phyloP scores from a whole-genome alignment of 2,888 invertebrate genomes.

The Willowsia nigromaculata region DNA sequence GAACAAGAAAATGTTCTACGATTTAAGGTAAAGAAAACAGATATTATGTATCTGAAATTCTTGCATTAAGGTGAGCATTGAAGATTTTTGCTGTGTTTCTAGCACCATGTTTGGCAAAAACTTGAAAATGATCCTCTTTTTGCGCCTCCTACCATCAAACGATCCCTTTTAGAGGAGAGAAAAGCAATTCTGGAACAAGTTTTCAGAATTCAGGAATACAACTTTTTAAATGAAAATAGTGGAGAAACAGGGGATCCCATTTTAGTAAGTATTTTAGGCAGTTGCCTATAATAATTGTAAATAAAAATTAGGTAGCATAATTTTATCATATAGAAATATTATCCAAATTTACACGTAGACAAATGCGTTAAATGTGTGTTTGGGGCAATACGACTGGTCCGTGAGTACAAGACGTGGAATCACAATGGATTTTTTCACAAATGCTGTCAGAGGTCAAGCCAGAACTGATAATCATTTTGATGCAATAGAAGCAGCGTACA shows the following conservation, averaged over 20 bases:
- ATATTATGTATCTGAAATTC: no score
- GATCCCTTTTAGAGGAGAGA: conserved; percentile 82
- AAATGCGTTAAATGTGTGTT: conserved; percentile 52
- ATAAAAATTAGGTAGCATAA: background rate
- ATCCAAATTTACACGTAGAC: background rate
- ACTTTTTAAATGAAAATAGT: conserved; percentile 82
- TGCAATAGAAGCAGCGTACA: conserved; percentile 79
- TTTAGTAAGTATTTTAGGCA: conserved; percentile 71
- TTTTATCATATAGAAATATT: background rate
- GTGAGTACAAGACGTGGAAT: conserved; percentile 73
- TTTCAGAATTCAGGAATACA: conserved; percentile 85
- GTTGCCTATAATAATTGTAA: no score
- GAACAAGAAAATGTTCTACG: conserved; percentile 88
- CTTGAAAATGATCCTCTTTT: conserved; percentile 84
- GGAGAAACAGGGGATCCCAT: conserved; percentile 76
- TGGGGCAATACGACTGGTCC: conserved; percentile 78
- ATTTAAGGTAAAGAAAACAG: conserved; percentile 85
- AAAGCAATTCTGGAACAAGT: conserved; percentile 83
- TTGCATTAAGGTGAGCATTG: background rate
- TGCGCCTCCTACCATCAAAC: conserved; percentile 81
- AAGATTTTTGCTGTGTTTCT: conserved; percentile 72
- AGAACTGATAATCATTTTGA: conserved; percentile 80
- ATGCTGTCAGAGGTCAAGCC: conserved; percentile 80
- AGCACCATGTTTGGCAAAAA: conserved; percentile 84
- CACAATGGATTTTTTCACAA: conserved; percentile 80